Conservation (phyloP, 2,888 invertebrate species). For the Eupithecia subumbrata region DNA sequence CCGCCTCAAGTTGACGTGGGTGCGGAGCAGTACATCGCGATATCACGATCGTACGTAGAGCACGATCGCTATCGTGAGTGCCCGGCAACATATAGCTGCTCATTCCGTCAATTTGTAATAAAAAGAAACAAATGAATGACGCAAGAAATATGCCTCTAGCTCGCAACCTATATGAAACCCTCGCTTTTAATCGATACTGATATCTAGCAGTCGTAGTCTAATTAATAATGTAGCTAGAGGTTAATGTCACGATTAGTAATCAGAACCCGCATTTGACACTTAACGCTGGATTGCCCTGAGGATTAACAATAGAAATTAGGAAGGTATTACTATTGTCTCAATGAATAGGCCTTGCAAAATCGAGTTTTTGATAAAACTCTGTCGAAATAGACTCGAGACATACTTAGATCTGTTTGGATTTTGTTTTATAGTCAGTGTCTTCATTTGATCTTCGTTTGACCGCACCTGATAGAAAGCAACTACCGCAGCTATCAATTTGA, state of each 20-base stretch:
- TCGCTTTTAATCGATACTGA: constrained; percentile 28
- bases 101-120: not conserved
- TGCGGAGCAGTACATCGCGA: not conserved
- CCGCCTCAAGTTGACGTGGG: too few species aligned
- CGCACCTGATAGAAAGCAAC: too few species aligned
- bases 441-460: too few species aligned
- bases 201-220: constrained; percentile 21
- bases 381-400: too few species aligned
- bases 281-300: constrained; percentile 5
- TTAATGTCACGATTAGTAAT: constrained; percentile 23
- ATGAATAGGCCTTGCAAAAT: too few species aligned
- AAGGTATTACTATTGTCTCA: not conserved
- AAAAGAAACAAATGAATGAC: constrained; percentile 9
- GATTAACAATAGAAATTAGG: not conserved
- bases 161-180: constrained; percentile 15
- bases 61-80: not conserved
- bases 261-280: constrained; percentile 14
- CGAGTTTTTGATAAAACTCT: too few species aligned
- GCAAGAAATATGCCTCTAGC: not conserved
- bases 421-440: too few species aligned
- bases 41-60: too few species aligned
- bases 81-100: not conserved
- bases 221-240: constrained; percentile 29
- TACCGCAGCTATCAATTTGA: too few species aligned
- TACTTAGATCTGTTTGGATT: too few species aligned